A percentile compares a stretch with the other conserved stretches of the same genome.
Conservation (phyloP, 1,140 invertebrate species). For the Orussus abietinus region DNA sequence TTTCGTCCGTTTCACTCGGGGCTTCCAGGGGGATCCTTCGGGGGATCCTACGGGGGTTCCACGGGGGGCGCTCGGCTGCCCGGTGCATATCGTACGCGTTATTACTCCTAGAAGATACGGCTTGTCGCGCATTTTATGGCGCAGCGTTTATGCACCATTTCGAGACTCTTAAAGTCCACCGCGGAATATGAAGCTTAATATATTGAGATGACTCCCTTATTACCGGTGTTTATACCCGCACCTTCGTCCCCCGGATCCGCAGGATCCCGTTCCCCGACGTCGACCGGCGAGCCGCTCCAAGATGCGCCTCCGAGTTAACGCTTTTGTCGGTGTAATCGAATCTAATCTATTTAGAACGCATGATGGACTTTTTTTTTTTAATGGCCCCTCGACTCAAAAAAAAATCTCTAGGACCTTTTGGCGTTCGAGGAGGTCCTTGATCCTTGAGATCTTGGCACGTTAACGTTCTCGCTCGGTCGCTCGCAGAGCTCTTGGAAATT, state of each 20-base stretch:
- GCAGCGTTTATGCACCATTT: slow-evolving; percentile 47
- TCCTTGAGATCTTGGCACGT: too few relatives aligned
- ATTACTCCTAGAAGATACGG: slow-evolving; percentile 37
- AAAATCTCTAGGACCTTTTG: too few relatives aligned
- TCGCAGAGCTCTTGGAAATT: too few relatives aligned
- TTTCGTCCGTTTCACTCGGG: background rate
- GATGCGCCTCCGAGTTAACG: too few relatives aligned
- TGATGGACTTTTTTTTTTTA: too few relatives aligned
- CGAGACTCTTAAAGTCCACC: slow-evolving; percentile 32
- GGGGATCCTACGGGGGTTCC: slow-evolving; percentile 8
- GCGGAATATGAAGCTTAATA: slow-evolving; percentile 34
- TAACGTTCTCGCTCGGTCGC: too few relatives aligned
- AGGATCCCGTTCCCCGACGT: too few relatives aligned
- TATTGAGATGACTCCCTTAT: slow-evolving; percentile 27
- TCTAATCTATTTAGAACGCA: too few relatives aligned
- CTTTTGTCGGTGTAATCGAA: too few relatives aligned
- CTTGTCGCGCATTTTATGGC: slow-evolving; percentile 41
- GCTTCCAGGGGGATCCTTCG: background rate
- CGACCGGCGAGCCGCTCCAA: too few relatives aligned
- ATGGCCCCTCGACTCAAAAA: too few relatives aligned
- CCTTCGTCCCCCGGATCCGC: slow-evolving; percentile 4
- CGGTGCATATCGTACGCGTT: slow-evolving; percentile 31
- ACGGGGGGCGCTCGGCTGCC: background rate
- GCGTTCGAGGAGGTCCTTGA: too few relatives aligned
- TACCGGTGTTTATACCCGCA: slow-evolving; percentile 27